These are phyloP conservation scores for Leptoclinus maculatus DNA, from an alignment of 2,797 vertebrate species.

Conservation along the genomic window DNA sequence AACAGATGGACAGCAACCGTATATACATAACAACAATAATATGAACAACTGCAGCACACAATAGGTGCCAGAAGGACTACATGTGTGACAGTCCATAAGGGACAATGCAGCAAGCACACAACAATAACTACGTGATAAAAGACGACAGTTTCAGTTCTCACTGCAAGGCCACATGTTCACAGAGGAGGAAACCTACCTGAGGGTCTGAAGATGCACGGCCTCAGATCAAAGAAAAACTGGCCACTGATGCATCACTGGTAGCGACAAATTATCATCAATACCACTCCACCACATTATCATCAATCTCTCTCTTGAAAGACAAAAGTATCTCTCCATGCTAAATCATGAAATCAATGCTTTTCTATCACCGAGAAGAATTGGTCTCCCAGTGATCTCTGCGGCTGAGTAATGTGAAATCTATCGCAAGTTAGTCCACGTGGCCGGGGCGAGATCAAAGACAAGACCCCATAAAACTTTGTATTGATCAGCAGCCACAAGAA, in stretches of 20 bases:
- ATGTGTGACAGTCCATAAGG: background rate
- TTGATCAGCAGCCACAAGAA: conserved; percentile 59
- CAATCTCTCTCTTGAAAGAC: conserved; percentile 74
- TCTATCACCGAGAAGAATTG: conserved; percentile 72
- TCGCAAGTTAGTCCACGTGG: conserved; percentile 68
- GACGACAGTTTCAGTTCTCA: conserved; percentile 20
- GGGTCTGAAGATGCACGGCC: conserved; percentile 40
- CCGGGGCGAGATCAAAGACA: conserved; percentile 74
- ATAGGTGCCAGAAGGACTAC: background rate
- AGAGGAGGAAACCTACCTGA: conserved; percentile 54
- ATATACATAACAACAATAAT: background rate
- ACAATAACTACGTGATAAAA: background rate
- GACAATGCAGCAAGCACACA: conserved; percentile 4
- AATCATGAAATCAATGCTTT: conserved; percentile 77
- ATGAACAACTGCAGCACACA: conserved; percentile 3
- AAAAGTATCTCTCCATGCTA: conserved; percentile 76
- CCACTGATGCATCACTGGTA: conserved; percentile 69
- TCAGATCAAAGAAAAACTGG: conserved; percentile 58
- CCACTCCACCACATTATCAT: conserved; percentile 75
- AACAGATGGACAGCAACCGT: background rate
- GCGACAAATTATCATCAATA: conserved; percentile 75
- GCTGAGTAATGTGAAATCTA: conserved; percentile 81
- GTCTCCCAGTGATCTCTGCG: conserved; percentile 64
- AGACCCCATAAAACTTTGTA: conserved; percentile 72
- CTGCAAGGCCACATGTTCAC: conserved; percentile 23